A percentile compares a stretch with the other conserved stretches of the same genome.
Conservation (phyloP, 2,797 vertebrate genomes). For the Sebastes baramenuke region DNA sequence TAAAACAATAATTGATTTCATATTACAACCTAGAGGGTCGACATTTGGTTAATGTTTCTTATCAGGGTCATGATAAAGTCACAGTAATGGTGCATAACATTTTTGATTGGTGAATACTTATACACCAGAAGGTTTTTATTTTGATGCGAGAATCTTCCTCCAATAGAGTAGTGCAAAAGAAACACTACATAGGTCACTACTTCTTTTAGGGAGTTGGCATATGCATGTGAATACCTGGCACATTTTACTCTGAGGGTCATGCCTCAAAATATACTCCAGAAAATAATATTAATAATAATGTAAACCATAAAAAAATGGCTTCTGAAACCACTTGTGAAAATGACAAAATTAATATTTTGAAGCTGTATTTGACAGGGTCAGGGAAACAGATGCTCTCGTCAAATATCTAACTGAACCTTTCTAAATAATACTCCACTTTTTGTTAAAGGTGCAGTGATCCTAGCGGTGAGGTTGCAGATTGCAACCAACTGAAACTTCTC, state of each 20-base stretch:
- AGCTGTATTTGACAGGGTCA: neutral
- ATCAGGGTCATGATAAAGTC: neutral
- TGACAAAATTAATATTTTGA: neutral
- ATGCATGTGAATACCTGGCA: neutral
- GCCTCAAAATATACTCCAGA: too few relatives aligned
- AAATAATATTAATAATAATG: too few relatives aligned
- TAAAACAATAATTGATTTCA: slow-evolving; percentile 11
- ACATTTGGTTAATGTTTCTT: neutral
- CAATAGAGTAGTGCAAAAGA: neutral
- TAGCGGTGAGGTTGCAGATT: too few relatives aligned
- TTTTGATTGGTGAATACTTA: neutral
- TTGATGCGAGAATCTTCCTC: neutral
- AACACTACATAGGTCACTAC: neutral
- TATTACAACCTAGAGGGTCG: neutral
- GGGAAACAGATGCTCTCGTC: neutral
- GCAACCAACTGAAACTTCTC: too few relatives aligned
- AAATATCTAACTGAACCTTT: neutral
- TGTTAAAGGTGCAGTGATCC: too few relatives aligned
- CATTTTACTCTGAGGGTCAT: neutral
- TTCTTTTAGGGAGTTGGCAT: neutral
- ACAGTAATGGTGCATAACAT: neutral
- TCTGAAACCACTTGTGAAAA: neutral
- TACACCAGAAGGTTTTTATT: neutral
- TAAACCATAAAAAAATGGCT: neutral
- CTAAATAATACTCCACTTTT: neutral